phyloP scores from a whole-genome alignment of 2,113 vertebrate genomes.

The Nannospalax galili region DNA sequence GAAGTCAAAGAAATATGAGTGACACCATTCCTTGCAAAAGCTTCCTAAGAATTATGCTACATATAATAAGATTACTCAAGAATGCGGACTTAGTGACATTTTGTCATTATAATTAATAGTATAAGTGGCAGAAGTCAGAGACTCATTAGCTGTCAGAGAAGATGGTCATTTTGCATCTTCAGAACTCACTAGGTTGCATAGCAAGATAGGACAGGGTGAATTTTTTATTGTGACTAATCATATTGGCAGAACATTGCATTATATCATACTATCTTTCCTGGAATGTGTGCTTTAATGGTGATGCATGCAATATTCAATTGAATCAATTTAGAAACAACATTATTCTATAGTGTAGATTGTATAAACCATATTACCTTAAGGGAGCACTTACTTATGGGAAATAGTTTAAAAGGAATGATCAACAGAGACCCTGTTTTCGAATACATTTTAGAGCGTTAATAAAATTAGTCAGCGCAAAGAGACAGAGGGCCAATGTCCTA shows the following conservation, averaged over 20 bases:
- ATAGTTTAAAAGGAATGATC: conserved; percentile 54
- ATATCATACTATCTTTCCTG: not conserved
- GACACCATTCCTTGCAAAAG: not conserved
- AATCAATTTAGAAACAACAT: conserved; percentile 62
- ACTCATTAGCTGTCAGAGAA: not conserved
- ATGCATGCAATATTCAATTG: conserved; percentile 32
- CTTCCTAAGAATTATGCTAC: conserved; percentile 9
- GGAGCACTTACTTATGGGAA: conserved; percentile 32
- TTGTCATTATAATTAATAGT: conserved; percentile 25
- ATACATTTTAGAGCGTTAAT: not conserved
- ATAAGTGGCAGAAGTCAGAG: conserved; percentile 39
- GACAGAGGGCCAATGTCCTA: not conserved
- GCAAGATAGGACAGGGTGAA: conserved; percentile 38
- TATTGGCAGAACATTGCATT: conserved; percentile 54
- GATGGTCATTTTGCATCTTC: conserved; percentile 34
- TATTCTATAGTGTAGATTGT: not conserved
- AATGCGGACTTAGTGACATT: not conserved
- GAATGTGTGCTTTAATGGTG: conserved; percentile 69
- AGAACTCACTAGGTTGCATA: not conserved
- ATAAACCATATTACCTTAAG: conserved; percentile 45
- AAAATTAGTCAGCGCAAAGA: not conserved
- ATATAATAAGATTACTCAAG: not conserved
- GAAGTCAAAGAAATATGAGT: conserved; percentile 16
- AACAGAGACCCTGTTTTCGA: conserved; percentile 39
- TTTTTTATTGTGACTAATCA: conserved; percentile 67